Evolutionary conservation across 2,113 vertebrate species (phyloP).

Genomic region (Coturnix japonica): DNA sequence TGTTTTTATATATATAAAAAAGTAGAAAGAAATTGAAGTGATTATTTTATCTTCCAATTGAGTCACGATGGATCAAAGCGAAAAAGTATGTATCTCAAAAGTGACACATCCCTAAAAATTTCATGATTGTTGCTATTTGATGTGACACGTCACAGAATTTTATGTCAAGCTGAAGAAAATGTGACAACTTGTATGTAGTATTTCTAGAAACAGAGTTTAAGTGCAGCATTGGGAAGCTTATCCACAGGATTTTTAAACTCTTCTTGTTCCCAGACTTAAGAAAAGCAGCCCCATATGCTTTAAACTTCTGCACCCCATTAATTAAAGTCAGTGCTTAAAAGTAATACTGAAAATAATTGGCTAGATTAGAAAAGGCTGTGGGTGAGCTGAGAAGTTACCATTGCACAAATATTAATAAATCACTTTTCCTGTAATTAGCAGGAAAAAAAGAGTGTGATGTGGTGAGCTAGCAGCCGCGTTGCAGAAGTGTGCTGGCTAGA

Average conservation of each 20-base stretch:
- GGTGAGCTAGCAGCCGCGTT: constrained; percentile 25
- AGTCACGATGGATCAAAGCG: constrained; percentile 41
- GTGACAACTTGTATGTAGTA: background rate
- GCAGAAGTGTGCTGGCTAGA: constrained; percentile 6
- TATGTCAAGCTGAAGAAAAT: constrained; percentile 44
- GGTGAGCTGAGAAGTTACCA: constrained; percentile 60
- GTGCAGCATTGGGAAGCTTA: background rate
- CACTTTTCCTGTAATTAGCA: constrained; percentile 63
- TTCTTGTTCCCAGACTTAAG: constrained; percentile 29
- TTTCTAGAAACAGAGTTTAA: constrained; percentile 10
- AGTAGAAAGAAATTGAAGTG: constrained; percentile 41
- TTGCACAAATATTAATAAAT: constrained; percentile 68
- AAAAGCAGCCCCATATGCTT: constrained; percentile 67
- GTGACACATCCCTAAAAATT: constrained; percentile 43
- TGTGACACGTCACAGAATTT: constrained; percentile 16
- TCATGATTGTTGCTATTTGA: constrained; percentile 55
- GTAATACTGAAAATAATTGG: constrained; percentile 66
- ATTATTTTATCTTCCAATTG: constrained; percentile 56
- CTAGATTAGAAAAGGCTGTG: constrained; percentile 58
- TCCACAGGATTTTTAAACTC: constrained; percentile 16
- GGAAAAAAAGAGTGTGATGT: constrained; percentile 15
- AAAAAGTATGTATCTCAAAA: constrained; percentile 33
- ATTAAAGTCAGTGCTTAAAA: constrained; percentile 57
- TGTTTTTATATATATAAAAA: constrained; percentile 25
- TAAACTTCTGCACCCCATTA: constrained; percentile 62